These are phyloP conservation scores for Eristalinus aeneus DNA, from an alignment of 2,888 invertebrate species.

Conservation along the genomic window DNA sequence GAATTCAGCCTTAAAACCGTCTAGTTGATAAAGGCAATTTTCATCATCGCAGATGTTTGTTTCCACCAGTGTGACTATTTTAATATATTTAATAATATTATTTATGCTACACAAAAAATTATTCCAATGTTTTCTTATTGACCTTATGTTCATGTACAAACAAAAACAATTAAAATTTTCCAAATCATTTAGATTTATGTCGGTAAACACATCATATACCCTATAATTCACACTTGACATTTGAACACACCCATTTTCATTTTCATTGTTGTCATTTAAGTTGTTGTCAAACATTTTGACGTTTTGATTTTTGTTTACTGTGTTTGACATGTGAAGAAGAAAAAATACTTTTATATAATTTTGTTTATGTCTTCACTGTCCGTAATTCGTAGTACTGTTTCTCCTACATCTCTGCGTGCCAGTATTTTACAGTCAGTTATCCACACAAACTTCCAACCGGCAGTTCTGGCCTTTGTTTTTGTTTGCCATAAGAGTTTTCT, in stretches of 20 bases:
- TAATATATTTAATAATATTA: background rate
- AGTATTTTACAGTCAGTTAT: background rate
- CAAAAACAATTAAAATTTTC: background rate
- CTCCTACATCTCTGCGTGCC: background rate
- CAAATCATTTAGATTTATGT: background rate
- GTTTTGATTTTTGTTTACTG: background rate
- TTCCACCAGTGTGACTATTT: background rate
- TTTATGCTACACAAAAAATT: background rate
- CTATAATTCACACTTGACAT: background rate
- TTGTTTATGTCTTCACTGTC: background rate
- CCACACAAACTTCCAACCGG: constrained; percentile 4
- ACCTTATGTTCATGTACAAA: background rate
- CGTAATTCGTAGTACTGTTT: background rate
- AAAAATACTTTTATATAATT: background rate
- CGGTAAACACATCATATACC: background rate
- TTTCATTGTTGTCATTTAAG: background rate
- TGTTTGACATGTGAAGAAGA: background rate
- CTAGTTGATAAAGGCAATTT: background rate
- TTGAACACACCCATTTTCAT: background rate
- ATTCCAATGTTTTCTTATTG: background rate
- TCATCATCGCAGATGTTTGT: background rate
- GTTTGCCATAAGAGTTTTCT: background rate
- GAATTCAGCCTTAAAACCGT: background rate
- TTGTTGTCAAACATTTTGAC: background rate
- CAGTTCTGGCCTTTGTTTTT: background rate